Percentiles rank a stretch among this genome's conserved stretches.
Conservation (phyloP, 2,113 vertebrate genomes). For the Neotragus moschatus region DNA sequence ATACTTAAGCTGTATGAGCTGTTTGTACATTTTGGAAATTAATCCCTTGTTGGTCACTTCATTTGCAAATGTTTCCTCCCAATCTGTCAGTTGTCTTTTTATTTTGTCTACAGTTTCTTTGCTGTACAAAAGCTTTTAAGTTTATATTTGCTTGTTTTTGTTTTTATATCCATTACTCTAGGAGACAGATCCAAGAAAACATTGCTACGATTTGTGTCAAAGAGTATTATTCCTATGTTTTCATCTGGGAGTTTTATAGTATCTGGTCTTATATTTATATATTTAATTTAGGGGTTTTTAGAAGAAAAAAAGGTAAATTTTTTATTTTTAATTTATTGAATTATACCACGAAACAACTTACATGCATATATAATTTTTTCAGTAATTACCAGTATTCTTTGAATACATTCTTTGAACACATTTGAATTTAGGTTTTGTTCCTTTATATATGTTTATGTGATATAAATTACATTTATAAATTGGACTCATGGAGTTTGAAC, state of each 20-base stretch:
- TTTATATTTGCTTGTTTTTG: neutral
- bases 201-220: neutral
- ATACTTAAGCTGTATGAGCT: neutral
- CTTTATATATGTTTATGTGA: neutral
- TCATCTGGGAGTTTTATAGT: neutral
- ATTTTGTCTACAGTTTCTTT: neutral
- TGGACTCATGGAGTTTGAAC: neutral
- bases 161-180: neutral
- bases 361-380: conserved; percentile 2
- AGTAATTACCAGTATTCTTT: conserved; percentile 14
- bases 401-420: neutral
- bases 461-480: conserved; percentile 7
- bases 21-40: neutral
- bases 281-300: neutral
- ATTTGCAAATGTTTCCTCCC: neutral
- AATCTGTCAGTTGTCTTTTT: neutral
- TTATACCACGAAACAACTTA: neutral
- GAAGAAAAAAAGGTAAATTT: conserved; percentile 75
- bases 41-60: neutral
- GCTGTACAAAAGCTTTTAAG: neutral
- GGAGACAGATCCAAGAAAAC: neutral
- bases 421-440: conserved; percentile 17
- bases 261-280: neutral
- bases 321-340: conserved; percentile 28
- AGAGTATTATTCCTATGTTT: neutral